Evolutionary conservation across 1,140 invertebrate species (phyloP).

Genomic region (Aporrectodea caliginosa): DNA sequence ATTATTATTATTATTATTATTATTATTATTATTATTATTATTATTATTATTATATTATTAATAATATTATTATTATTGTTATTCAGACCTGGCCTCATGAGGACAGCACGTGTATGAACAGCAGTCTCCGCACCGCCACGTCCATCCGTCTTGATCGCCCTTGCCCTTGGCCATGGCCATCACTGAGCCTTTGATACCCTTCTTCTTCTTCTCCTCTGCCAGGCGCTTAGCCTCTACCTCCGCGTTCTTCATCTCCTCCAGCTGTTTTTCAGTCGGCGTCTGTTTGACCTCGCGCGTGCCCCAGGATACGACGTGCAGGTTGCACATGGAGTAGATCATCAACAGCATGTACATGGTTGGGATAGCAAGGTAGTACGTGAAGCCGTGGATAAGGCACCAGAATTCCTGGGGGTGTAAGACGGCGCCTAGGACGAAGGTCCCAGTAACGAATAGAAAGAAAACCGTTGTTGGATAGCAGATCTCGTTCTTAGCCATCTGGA

Average conservation of each 20-base stretch:
- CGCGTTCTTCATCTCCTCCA: conserved; percentile 40
- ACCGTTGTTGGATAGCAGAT: conserved; percentile 49
- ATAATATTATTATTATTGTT: too few species aligned
- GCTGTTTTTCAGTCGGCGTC: conserved; percentile 54
- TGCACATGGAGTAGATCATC: conserved; percentile 85
- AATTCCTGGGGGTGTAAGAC: conserved; percentile 79
- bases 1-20: too few species aligned
- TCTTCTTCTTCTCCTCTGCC: conserved; percentile 19
- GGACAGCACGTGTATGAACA: not conserved
- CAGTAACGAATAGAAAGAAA: conserved; percentile 45
- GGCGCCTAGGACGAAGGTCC: conserved; percentile 65
- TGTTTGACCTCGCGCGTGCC: conserved; percentile 72
- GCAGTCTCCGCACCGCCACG: not conserved
- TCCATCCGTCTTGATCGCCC: not conserved
- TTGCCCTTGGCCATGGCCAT: not conserved
- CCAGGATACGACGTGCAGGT: conserved; percentile 85
- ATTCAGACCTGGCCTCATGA: not conserved
- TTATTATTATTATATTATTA: too few species aligned
- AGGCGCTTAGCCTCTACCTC: conserved; percentile 7
- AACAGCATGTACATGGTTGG: conserved; percentile 90
- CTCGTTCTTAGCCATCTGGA: conserved; percentile 43
- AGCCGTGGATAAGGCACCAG: conserved; percentile 68
- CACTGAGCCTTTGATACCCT: not conserved
- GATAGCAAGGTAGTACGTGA: conserved; percentile 85
- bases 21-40: too few species aligned